These are phyloP conservation scores for Masnerella sp. DNA, from an alignment of 2,888 invertebrate species.

Conservation along the genomic window DNA sequence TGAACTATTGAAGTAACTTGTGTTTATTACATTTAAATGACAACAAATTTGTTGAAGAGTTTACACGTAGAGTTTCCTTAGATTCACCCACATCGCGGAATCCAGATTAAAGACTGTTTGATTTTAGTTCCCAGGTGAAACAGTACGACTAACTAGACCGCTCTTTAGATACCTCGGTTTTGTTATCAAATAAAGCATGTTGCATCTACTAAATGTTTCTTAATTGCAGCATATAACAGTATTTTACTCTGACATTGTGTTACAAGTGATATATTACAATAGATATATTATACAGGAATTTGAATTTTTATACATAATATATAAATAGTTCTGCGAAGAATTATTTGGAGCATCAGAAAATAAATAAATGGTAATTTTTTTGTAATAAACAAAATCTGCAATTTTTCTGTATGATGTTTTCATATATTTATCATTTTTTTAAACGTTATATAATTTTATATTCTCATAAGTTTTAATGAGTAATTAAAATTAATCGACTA, in stretches of 20 bases:
- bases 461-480: no score
- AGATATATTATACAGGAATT: no score
- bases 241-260: not conserved
- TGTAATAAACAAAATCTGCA: no score
- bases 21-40: constrained; percentile 6
- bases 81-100: constrained; percentile 9
- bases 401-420: no score
- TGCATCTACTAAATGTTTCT: constrained; percentile 15
- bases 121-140: constrained; percentile 22
- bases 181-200: constrained; percentile 29
- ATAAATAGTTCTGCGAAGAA: no score
- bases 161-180: constrained; percentile 21
- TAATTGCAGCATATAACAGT: constrained; percentile 15
- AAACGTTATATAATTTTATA: no score
- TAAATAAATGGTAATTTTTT: no score
- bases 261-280: not conserved
- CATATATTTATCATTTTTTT: no score
- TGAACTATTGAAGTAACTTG: not conserved
- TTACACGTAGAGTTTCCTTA: constrained; percentile 1
- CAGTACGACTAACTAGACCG: constrained; percentile 20
- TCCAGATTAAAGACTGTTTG: constrained; percentile 32
- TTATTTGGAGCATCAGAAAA: no score
- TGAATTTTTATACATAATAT: no score
- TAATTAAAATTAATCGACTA: no score
- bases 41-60: not conserved